A percentile compares a stretch with the other conserved stretches of the same genome.
phyloP scores from a whole-genome alignment of 2,113 vertebrate genomes.

The Chaetorhynchus papuensis region DNA sequence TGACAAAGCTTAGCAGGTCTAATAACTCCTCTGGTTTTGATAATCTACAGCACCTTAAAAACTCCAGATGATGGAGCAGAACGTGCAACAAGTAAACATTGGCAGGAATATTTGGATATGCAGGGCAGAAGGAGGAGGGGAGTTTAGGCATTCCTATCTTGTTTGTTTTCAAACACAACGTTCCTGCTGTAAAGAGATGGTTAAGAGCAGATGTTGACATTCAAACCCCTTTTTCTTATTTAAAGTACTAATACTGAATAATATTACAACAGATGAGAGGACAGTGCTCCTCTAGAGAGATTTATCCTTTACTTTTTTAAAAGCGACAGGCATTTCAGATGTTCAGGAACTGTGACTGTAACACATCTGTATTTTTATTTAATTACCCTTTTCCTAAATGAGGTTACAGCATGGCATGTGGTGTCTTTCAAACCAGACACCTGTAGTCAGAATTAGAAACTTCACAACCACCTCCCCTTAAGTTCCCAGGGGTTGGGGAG shows the following conservation, averaged over 20 bases:
- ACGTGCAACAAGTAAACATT: not conserved
- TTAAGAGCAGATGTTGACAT: not conserved
- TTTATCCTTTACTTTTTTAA: not conserved
- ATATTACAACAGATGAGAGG: not conserved
- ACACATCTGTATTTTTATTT: conserved; percentile 74
- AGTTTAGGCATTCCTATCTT: not conserved
- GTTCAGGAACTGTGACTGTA: conserved; percentile 64
- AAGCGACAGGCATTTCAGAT: conserved; percentile 42
- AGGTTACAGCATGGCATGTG: conserved; percentile 56
- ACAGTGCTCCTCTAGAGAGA: not conserved
- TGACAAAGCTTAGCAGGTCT: not conserved
- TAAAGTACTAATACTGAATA: conserved; percentile 49
- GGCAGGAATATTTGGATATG: not conserved
- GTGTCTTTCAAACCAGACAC: conserved; percentile 62
- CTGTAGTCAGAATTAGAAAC: conserved; percentile 61
- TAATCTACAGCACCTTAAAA: not conserved
- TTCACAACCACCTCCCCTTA: not conserved
- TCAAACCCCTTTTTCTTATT: not conserved
- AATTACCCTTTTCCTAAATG: conserved; percentile 71
- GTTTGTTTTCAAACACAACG: conserved; percentile 18
- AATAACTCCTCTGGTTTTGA: not conserved
- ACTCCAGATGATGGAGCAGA: not conserved
- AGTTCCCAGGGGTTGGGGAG: not conserved
- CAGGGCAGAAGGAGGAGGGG: not conserved
- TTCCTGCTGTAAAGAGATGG: not conserved